A percentile compares a stretch with the other conserved stretches of the same genome.
Conservation (phyloP, 2,113 vertebrate genomes). For the Beaufortia kweichowensis region DNA sequence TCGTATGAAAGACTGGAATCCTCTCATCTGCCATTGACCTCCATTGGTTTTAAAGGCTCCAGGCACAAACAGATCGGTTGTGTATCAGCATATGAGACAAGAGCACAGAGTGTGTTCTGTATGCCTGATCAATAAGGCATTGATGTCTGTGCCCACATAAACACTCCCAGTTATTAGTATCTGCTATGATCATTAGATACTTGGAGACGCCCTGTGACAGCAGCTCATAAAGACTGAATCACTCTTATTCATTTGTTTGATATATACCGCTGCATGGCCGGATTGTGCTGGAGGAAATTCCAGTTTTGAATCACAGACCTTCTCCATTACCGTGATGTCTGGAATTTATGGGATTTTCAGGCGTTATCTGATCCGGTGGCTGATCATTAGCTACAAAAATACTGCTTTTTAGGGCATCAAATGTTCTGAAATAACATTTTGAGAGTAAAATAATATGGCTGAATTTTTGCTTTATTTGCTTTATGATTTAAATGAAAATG, state of each 20-base stretch:
- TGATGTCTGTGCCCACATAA: neutral
- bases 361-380: neutral
- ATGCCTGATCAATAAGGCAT: slow-evolving; percentile 10
- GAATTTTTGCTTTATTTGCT: neutral
- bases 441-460: neutral
- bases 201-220: neutral
- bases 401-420: neutral
- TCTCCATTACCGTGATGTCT: neutral
- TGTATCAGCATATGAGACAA: slow-evolving; percentile 15
- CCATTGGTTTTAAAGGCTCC: slow-evolving; percentile 18
- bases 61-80: slow-evolving; percentile 22
- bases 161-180: neutral
- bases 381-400: slow-evolving; percentile 4
- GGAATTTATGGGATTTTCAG: neutral
- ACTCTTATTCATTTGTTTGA: neutral
- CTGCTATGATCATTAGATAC: neutral
- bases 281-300: neutral
- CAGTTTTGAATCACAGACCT: neutral
- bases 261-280: neutral
- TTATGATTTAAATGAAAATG: neutral
- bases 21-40: slow-evolving; percentile 24
- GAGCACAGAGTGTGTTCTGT: neutral
- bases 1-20: slow-evolving; percentile 13
- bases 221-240: neutral
- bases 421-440: neutral